A percentile compares a stretch with the other conserved stretches of the same genome.
Evolutionary conservation across 2,797 vertebrate genomes (phyloP).

Genomic region (Fistularia commersonii): DNA sequence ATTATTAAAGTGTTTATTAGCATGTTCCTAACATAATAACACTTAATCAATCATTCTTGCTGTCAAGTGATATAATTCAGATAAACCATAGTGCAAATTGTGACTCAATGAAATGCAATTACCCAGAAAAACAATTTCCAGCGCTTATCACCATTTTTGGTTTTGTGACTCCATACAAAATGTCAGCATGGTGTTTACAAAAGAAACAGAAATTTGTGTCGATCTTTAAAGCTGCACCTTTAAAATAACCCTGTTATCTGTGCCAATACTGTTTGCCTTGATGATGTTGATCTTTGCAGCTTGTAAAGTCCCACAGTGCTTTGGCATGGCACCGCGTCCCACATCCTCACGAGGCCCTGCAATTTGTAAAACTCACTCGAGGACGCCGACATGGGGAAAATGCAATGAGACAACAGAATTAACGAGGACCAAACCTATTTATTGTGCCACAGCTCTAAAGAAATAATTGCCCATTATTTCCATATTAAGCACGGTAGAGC

Average conservation of each 20-base stretch:
- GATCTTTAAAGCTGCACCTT: too few species aligned
- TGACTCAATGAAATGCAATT: too few species aligned
- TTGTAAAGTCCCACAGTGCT: conserved; percentile 8
- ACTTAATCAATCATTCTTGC: too few species aligned
- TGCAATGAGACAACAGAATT: conserved; percentile 7
- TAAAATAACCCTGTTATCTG: neutral
- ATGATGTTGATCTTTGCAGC: conserved; percentile 16
- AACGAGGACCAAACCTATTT: conserved; percentile 1
- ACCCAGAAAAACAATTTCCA: too few species aligned
- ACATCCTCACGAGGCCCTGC: neutral
- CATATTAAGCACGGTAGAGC: neutral
- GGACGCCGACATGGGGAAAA: neutral
- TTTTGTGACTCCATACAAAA: too few species aligned
- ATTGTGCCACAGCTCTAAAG: neutral
- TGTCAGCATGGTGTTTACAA: too few species aligned
- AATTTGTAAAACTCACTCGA: conserved; percentile 17
- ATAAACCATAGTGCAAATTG: too few species aligned
- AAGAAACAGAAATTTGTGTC: too few species aligned
- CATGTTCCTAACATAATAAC: too few species aligned
- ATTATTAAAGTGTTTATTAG: too few species aligned
- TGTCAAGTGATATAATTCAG: too few species aligned
- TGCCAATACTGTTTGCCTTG: conserved; percentile 11
- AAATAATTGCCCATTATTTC: neutral
- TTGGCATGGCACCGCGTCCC: conserved; percentile 12
- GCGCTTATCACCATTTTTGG: too few species aligned